Conservation (phyloP, 2,113 vertebrate species). For the Thamnophis sirtalis region DNA sequence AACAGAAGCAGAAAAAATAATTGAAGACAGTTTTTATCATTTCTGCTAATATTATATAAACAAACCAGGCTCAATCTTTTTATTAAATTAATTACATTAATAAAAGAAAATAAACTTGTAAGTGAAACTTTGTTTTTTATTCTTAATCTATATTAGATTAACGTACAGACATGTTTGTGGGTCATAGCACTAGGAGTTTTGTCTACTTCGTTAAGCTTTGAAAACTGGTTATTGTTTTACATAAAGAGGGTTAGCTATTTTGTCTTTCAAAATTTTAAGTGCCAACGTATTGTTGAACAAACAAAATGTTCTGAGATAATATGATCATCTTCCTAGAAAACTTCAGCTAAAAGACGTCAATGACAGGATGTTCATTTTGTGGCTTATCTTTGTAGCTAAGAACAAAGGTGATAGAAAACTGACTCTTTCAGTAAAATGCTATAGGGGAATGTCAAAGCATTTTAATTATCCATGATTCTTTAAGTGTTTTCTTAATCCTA, state of each 20-base stretch:
- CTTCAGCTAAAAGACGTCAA: slow-evolving; percentile 5
- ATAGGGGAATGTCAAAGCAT: slow-evolving; percentile 57
- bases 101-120: slow-evolving; percentile 2
- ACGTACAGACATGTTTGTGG: not conserved
- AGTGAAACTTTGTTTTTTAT: not conserved
- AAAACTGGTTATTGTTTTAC: not conserved
- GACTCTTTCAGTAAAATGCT: slow-evolving; percentile 62
- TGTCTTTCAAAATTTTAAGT: not conserved
- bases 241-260: not conserved
- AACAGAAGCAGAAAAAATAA: not conserved
- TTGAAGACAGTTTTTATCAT: not conserved
- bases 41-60: not conserved
- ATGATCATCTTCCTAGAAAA: not conserved
- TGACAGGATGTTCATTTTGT: slow-evolving; percentile 54
- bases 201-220: not conserved
- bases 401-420: slow-evolving; percentile 65
- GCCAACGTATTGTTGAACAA: not conserved
- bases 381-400: slow-evolving; percentile 60
- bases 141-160: not conserved
- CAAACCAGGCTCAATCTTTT: not conserved
- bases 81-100: slow-evolving; percentile 15
- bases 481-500: slow-evolving; percentile 58
- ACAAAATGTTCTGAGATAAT: not conserved
- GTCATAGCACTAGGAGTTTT: not conserved
- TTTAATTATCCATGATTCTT: slow-evolving; percentile 69